Percentiles rank a stretch among this genome's conserved stretches.
Conservation (phyloP, 2,113 vertebrate species). For the Myrmophylax atrothorax region DNA sequence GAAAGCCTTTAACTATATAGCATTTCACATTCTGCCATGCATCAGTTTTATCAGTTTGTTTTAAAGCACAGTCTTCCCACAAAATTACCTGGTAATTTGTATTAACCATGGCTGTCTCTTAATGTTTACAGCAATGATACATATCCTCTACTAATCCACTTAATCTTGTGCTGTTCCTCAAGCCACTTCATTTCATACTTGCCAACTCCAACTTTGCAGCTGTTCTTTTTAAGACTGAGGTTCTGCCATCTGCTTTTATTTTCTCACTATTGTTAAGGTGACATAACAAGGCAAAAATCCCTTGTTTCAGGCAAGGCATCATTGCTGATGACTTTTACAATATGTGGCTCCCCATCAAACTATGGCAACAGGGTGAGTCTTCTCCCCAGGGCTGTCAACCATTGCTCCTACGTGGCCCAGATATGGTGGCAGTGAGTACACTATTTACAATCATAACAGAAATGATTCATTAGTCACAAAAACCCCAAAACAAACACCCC, state of each 20-base stretch:
- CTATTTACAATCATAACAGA: neutral
- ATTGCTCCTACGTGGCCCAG: neutral
- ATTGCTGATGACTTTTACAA: neutral
- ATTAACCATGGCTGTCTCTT: neutral
- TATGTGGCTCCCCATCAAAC: neutral
- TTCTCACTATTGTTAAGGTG: neutral
- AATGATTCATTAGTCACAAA: neutral
- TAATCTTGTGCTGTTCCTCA: neutral
- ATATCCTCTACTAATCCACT: neutral
- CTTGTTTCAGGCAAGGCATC: neutral
- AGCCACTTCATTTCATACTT: neutral
- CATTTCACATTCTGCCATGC: neutral
- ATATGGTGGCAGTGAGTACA: neutral
- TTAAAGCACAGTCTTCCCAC: neutral
- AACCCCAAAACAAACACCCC: no score
- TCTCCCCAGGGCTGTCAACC: neutral
- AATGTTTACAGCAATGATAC: neutral
- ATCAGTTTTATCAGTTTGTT: neutral
- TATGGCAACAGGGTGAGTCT: neutral
- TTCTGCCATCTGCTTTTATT: neutral
- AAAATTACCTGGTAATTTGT: neutral
- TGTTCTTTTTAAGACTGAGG: neutral
- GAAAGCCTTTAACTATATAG: constrained; percentile 51
- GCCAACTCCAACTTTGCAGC: neutral
- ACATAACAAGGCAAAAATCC: neutral